These are phyloP conservation scores for Oreohelix idahoensis DNA, from an alignment of 1,140 invertebrate species.

Conservation along the genomic window DNA sequence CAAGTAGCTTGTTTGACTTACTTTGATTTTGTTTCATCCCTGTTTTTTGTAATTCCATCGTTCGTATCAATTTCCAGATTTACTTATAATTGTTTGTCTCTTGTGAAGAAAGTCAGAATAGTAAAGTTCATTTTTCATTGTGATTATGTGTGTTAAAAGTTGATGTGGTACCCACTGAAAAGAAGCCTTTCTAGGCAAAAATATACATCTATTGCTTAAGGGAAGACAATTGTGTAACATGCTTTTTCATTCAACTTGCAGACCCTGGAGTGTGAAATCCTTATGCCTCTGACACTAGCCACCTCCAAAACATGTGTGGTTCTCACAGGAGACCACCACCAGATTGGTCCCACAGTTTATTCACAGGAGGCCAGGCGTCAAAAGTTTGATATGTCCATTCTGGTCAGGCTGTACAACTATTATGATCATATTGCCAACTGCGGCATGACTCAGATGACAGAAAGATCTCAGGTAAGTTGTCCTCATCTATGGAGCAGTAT, in stretches of 20 bases:
- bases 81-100: too few species aligned
- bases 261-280: slow-evolving; percentile 61
- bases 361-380: slow-evolving; percentile 61
- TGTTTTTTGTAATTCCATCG: too few species aligned
- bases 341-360: slow-evolving; percentile 67
- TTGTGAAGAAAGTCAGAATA: too few species aligned
- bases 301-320: slow-evolving; percentile 66
- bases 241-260: background rate
- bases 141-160: too few species aligned
- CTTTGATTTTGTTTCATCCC: too few species aligned
- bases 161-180: too few species aligned
- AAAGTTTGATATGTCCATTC: slow-evolving; percentile 63
- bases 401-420: slow-evolving; percentile 64
- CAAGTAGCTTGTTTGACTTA: too few species aligned
- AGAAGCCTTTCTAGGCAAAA: too few species aligned
- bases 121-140: too few species aligned
- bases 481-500: background rate
- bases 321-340: slow-evolving; percentile 65
- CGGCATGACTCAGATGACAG: slow-evolving; percentile 11
- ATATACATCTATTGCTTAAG: too few species aligned
- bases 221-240: background rate
- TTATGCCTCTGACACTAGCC: slow-evolving; percentile 65
- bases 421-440: slow-evolving; percentile 58
- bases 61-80: too few species aligned
- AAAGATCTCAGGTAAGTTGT: slow-evolving; percentile 19